phyloP scores from a whole-genome alignment of 2,888 invertebrate genomes.

The Serripes groenlandicus region DNA sequence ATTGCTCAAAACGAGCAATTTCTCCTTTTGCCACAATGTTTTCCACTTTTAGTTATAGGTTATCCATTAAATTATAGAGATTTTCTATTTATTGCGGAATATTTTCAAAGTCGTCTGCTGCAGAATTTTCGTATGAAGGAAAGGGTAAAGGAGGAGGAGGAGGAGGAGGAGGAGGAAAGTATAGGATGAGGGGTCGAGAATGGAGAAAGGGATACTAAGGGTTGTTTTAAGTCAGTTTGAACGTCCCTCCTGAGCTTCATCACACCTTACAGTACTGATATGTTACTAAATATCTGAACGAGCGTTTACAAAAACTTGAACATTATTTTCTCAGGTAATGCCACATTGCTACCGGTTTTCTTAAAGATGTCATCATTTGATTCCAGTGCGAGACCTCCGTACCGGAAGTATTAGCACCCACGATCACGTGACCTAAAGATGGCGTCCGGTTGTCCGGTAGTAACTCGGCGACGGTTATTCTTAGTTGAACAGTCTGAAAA shows the following conservation, averaged over 20 bases:
- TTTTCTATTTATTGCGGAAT: not conserved
- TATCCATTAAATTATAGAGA: not conserved
- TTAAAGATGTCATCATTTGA: slow-evolving; percentile 93
- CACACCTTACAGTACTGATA: not conserved
- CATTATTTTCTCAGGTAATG: slow-evolving; percentile 90
- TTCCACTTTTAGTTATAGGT: no score
- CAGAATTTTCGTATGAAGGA: not conserved
- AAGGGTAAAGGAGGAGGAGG: not conserved
- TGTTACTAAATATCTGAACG: not conserved
- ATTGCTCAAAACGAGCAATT: not conserved
- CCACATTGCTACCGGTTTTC: slow-evolving; percentile 95
- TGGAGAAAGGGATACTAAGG: not conserved
- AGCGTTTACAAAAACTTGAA: not conserved
- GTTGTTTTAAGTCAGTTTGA: not conserved
- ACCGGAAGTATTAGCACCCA: slow-evolving; percentile 91
- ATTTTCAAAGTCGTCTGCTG: not conserved
- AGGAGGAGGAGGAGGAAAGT: not conserved
- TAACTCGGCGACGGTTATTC: slow-evolving; percentile 89
- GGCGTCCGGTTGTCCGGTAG: slow-evolving; percentile 88
- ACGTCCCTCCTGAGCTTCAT: not conserved
- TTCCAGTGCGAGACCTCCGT: slow-evolving; percentile 93
- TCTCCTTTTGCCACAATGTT: not conserved
- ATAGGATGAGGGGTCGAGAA: not conserved
- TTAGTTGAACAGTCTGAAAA: slow-evolving; percentile 91
- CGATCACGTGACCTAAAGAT: slow-evolving; percentile 93